These are phyloP conservation scores for Drosophila borealis DNA, from an alignment of 2,888 invertebrate genomes.

Conservation along the genomic window DNA sequence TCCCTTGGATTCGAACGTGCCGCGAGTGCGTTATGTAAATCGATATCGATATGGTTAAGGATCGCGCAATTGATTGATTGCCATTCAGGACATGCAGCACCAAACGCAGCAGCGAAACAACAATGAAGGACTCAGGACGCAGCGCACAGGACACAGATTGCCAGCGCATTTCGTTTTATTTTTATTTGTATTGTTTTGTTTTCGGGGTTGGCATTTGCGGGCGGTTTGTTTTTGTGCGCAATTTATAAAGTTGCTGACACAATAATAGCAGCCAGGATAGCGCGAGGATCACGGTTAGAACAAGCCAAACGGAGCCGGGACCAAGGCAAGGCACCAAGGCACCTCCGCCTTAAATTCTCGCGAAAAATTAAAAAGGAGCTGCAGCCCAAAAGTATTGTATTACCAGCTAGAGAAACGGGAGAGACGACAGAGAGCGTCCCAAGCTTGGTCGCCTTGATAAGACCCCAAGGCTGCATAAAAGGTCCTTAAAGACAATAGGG, in stretches of 20 bases:
- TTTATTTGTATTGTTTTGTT: background rate
- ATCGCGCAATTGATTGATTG: slow-evolving; percentile 75
- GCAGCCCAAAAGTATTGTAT: slow-evolving; percentile 64
- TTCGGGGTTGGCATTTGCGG: slow-evolving; percentile 60
- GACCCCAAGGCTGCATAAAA: slow-evolving; percentile 59
- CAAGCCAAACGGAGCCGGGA: slow-evolving; percentile 8
- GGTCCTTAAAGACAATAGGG: slow-evolving; percentile 68
- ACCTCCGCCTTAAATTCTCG: slow-evolving; percentile 78
- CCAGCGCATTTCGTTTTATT: slow-evolving; percentile 9
- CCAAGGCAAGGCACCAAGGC: slow-evolving; percentile 44
- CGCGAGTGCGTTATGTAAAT: slow-evolving; percentile 76
- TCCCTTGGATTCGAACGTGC: slow-evolving; percentile 57
- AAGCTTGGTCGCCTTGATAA: slow-evolving; percentile 69
- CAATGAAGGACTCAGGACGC: slow-evolving; percentile 11
- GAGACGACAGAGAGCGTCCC: slow-evolving; percentile 21
- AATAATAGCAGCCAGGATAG: slow-evolving; percentile 60
- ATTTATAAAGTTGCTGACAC: slow-evolving; percentile 84
- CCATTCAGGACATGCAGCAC: slow-evolving; percentile 63
- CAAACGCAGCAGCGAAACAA: slow-evolving; percentile 47
- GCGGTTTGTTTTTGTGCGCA: slow-evolving; percentile 83
- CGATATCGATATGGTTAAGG: slow-evolving; percentile 71
- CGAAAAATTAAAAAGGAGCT: slow-evolving; percentile 76
- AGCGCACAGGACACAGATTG: slow-evolving; percentile 9
- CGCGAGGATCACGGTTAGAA: slow-evolving; percentile 40
- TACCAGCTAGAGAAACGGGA: slow-evolving; percentile 33